phyloP scores from a whole-genome alignment of 2,888 invertebrate genomes.

The Apodemia hepburni region DNA sequence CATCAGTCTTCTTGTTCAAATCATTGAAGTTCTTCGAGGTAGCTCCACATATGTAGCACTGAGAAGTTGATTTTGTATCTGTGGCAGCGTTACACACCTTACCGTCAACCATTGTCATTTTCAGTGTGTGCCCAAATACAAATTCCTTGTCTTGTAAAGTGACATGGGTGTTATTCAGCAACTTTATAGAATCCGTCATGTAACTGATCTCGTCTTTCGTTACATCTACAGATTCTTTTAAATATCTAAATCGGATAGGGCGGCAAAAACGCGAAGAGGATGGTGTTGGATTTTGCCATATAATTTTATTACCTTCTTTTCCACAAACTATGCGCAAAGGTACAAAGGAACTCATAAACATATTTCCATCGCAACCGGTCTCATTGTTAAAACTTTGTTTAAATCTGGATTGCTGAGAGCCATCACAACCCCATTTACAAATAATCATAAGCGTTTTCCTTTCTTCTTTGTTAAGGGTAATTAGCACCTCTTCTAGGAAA shows the following conservation, averaged over 20 bases:
- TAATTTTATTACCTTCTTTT: constrained; percentile 27
- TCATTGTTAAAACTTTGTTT: constrained; percentile 18
- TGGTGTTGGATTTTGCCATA: constrained; percentile 37
- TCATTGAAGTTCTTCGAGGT: constrained; percentile 45
- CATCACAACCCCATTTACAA: constrained; percentile 36
- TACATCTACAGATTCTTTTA: constrained; percentile 19
- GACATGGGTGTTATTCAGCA: neutral
- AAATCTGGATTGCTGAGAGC: constrained; percentile 23
- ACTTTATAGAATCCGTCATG: neutral
- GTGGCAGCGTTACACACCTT: constrained; percentile 46
- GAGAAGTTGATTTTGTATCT: constrained; percentile 33
- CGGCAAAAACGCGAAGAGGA: constrained; percentile 36
- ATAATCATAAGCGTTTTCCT: constrained; percentile 24
- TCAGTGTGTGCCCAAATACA: neutral
- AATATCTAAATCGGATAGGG: constrained; percentile 33
- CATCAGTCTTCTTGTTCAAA: constrained; percentile 15
- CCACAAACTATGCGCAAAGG: constrained; percentile 31
- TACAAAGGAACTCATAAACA: constrained; percentile 36
- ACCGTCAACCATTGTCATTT: constrained; percentile 39
- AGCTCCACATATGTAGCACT: constrained; percentile 43
- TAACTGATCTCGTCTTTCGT: constrained; percentile 19
- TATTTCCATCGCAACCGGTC: constrained; percentile 28
- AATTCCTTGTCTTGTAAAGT: constrained; percentile 7
- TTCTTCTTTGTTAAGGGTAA: constrained; percentile 5
- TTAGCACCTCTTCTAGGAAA: constrained; percentile 11